A percentile compares a stretch with the other conserved stretches of the same genome.
phyloP scores from a whole-genome alignment of 1,140 invertebrate species.

The Lordiphosa collinella region DNA sequence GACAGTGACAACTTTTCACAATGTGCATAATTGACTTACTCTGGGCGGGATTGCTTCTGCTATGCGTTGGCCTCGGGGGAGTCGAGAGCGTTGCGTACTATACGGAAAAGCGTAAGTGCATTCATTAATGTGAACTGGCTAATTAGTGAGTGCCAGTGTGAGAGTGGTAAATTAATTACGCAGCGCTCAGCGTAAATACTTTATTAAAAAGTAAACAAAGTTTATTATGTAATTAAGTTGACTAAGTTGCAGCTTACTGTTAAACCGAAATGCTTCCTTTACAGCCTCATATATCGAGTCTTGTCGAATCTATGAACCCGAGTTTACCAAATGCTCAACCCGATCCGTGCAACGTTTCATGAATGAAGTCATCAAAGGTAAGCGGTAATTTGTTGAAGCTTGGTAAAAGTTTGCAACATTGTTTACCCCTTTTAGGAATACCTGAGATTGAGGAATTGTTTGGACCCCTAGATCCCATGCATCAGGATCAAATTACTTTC shows the following conservation, averaged over 20 bases:
- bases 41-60: conserved; percentile 66
- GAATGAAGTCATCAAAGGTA: conserved; percentile 81
- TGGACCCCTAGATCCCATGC: conserved; percentile 66
- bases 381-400: conserved; percentile 3
- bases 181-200: conserved; percentile 5
- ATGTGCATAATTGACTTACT: conserved; percentile 47
- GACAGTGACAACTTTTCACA: conserved; percentile 14
- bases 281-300: conserved; percentile 83
- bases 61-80: conserved; percentile 84
- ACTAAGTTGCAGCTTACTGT: not conserved
- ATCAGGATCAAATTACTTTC: conserved; percentile 46
- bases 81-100: conserved; percentile 31
- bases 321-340: conserved; percentile 83
- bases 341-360: conserved; percentile 83
- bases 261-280: conserved; percentile 37
- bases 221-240: conserved; percentile 17
- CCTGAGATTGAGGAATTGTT: conserved; percentile 66
- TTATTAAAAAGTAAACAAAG: conserved; percentile 9
- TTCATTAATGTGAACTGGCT: conserved; percentile 25
- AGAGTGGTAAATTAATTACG: not conserved
- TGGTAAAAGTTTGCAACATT: not conserved
- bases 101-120: conserved; percentile 63
- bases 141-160: conserved; percentile 7
- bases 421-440: conserved; percentile 27
- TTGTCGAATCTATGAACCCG: conserved; percentile 82